Base-by-base conservation (phyloP, 2,888 invertebrate genomes). In the Drosophila prolongata region DNA sequence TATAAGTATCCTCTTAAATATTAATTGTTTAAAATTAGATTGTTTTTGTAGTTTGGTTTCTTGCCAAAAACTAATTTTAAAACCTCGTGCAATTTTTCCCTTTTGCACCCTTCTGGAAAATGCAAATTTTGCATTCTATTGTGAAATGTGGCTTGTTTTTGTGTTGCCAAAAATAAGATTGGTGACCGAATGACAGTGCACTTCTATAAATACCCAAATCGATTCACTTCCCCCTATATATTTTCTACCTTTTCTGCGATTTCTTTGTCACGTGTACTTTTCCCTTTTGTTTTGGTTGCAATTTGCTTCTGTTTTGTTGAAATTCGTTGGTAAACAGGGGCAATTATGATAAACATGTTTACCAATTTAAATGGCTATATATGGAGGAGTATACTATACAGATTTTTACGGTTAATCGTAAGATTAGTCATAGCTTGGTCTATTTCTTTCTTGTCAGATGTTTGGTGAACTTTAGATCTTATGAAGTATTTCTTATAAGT, bases 341-440 rank as follows among this genome's bases (percentile, higher is more conserved):
- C 27, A 30, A 70, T 60, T 66, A 59, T 75, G 87, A 80, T 80
- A 78, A 82, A 83, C 84, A 82, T 80, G 81, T 76, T 87, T 74
- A 83, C 76, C 24, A 13, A 50, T 14, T 38, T 10, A 50, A 13
- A 24, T 24, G 24, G 55, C 37, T 61, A 24, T 27, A 43, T 38
- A 50, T 56, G 57, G 27, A 46, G 37, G n/a, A 1, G 2, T 9
- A 13, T 35, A 44, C 10, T 30, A 44, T 11, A 60, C 14, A 70
- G 16, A 27, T 34, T 43, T 37, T 38, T 43, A 35, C 5, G 10
- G 2, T 1, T 42, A 30, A 37, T 47, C 37, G 19, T 14, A 14
- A 1, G 42, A 53, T 69, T 69, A 58, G 53, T 69, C 70, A 58
- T 47, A 6, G 24, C 14, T n/a, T 11, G 16, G 13, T 16, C 6